A percentile compares a stretch with the other conserved stretches of the same genome.
These are phyloP conservation scores for Drosophila neonasuta DNA, from an alignment of 2,888 invertebrate species.

Conservation along the genomic window DNA sequence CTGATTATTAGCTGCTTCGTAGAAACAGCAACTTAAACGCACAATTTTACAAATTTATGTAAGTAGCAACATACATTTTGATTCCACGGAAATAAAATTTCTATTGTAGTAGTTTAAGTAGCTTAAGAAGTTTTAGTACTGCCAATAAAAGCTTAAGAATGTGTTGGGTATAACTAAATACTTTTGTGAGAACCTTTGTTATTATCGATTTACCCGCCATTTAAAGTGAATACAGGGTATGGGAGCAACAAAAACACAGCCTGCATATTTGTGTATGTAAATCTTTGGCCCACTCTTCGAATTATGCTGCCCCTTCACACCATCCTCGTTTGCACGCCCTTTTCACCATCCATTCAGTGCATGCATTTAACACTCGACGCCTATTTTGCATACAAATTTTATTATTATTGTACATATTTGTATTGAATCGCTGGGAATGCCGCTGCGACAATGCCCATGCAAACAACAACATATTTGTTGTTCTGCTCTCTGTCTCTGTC, in stretches of 20 bases:
- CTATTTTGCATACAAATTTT: constrained; percentile 78
- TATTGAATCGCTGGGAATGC: constrained; percentile 65
- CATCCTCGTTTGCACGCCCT: background rate
- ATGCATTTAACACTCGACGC: constrained; percentile 77
- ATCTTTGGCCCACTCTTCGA: constrained; percentile 35
- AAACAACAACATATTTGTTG: constrained; percentile 31
- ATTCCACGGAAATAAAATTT: too few relatives aligned
- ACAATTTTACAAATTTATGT: too few relatives aligned
- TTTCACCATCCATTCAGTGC: constrained; percentile 41
- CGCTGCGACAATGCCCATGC: constrained; percentile 52
- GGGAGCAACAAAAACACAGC: constrained; percentile 21
- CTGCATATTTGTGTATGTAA: constrained; percentile 71
- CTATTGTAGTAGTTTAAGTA: too few relatives aligned
- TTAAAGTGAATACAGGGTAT: constrained; percentile 17
- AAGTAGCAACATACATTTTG: too few relatives aligned
- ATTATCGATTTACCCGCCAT: background rate
- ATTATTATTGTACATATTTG: constrained; percentile 72
- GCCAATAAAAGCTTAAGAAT: too few relatives aligned
- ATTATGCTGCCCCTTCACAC: constrained; percentile 5
- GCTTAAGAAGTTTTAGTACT: too few relatives aligned
- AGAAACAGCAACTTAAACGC: too few relatives aligned
- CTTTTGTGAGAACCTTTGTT: too few relatives aligned
- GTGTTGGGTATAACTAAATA: too few relatives aligned
- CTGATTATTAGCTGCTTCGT: too few relatives aligned
- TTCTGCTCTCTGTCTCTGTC: constrained; percentile 8